Evolutionary conservation across 2,888 invertebrate genomes (phyloP).

Genomic region (Campopleginae sp.): DNA sequence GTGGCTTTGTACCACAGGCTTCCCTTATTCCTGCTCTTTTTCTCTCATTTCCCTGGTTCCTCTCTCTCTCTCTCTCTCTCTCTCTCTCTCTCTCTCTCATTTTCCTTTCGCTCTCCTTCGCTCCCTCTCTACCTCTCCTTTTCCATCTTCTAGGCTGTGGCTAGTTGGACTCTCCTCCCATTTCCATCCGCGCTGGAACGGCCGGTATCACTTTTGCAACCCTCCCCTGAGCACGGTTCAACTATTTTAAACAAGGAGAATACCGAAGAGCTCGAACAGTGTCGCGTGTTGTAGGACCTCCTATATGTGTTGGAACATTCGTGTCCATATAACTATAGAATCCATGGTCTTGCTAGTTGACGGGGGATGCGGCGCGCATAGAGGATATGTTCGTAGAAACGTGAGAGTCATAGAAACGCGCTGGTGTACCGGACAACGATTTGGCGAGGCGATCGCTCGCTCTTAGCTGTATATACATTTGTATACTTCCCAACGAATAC

Average conservation of each 20-base stretch:
- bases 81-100: constrained; percentile 30
- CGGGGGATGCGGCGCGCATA: constrained; percentile 43
- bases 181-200: constrained; percentile 49
- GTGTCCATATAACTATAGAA: constrained; percentile 10
- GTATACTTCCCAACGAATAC: not conserved
- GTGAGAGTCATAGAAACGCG: constrained; percentile 66
- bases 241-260: constrained; percentile 66
- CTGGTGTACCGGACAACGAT: constrained; percentile 56
- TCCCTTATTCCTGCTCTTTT: constrained; percentile 27
- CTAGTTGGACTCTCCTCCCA: constrained; percentile 3
- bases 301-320: constrained; percentile 9
- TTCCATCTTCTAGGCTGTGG: not conserved
- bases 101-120: constrained; percentile 7
- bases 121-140: constrained; percentile 14
- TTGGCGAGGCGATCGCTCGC: constrained; percentile 46
- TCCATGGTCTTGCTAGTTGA: constrained; percentile 24
- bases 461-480: not conserved
- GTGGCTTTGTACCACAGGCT: constrained; percentile 45
- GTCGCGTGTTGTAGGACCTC: constrained; percentile 14
- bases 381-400: constrained; percentile 62
- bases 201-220: constrained; percentile 61
- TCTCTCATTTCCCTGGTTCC: constrained; percentile 13
- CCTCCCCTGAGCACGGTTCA: constrained; percentile 57
- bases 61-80: constrained; percentile 18
- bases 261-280: constrained; percentile 46